phyloP scores from a whole-genome alignment of 1,140 invertebrate species.

The Cyclargus thomasi region DNA sequence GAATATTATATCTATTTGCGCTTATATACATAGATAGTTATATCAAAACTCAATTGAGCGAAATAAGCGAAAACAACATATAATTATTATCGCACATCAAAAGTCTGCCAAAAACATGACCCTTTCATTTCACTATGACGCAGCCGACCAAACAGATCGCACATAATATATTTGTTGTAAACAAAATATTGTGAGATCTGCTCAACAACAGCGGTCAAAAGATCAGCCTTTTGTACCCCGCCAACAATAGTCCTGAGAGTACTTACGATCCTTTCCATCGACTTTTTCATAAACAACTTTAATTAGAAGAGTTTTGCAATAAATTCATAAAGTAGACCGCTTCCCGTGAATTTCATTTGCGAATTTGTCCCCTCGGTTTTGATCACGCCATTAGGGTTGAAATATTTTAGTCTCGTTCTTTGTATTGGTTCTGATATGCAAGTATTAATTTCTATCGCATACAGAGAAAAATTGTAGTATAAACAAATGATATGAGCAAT shows the following conservation, averaged over 20 bases:
- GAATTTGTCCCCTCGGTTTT: not conserved
- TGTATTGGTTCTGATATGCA: too few relatives aligned
- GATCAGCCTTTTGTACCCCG: not conserved
- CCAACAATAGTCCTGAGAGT: conserved; percentile 45
- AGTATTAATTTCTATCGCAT: too few relatives aligned
- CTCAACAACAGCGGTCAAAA: not conserved
- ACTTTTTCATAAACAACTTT: conserved; percentile 44
- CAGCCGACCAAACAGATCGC: not conserved
- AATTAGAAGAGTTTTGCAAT: conserved; percentile 39
- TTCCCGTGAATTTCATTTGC: not conserved
- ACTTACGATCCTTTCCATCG: conserved; percentile 36
- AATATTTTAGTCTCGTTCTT: too few relatives aligned
- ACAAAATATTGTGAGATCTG: not conserved
- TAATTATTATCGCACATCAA: too few relatives aligned
- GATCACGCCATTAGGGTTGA: not conserved
- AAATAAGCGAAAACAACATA: too few relatives aligned
- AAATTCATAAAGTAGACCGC: conserved; percentile 30
- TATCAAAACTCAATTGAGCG: too few relatives aligned
- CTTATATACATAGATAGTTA: too few relatives aligned
- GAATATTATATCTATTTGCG: too few relatives aligned
- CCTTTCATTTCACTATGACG: too few relatives aligned
- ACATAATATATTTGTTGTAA: not conserved
- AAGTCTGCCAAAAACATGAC: too few relatives aligned
- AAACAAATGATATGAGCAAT: too few relatives aligned
- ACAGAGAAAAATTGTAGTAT: too few relatives aligned